Evolutionary conservation across 2,888 invertebrate genomes (phyloP), one percentile per base, ranked within the genome.

Genomic region (Dryococelus australis): DNA sequence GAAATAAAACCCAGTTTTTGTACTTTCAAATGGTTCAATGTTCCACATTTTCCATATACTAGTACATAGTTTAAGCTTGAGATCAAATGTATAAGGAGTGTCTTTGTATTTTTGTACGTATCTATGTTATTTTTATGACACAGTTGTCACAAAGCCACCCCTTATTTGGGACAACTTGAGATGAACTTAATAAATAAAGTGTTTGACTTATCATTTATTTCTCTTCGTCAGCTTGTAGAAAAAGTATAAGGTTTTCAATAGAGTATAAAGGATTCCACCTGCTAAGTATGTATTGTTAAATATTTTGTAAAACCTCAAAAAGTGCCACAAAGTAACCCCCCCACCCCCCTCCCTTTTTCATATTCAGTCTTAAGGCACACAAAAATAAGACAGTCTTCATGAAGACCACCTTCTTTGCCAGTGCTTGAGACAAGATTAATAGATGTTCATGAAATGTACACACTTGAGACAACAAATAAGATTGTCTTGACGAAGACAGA

Each of bases 81-180:
- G 43, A 83, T 83, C 28, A 83, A 12, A 28, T 35, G 35, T 83
- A 28, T 80, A 28, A 27, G 80, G 80, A 4, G 80, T n/a, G 8
- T 20, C 80, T 80, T 80, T n/a, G 26, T 80, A n/a, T n/a, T 80
- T 80, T 28, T 80, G 0, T 24, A n/a, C 10, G 12, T 79, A 10
- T 20, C 12, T 24, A 4, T 80, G 80, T 80, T 24, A n/a, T 80
- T 80, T 5, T 27, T 80, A 12, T n/a, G 12, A n/a, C 8, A 47
- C 47, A 12, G 27, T 9, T 28, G 80, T 80, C 80, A 80, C 80
- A 80, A 80, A 80, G 80, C n/a, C 80, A 80, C 80, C 80, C 12
- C 80, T 13, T n/a, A 12, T 80, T 80, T 80, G 80, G 12, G 28
- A 80, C 26, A 80, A 80, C 80, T 80, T 80, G 4, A 80, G n/a